phyloP scores from a whole-genome alignment of 2,113 vertebrate species.

The Craseonycteris thonglongyai region DNA sequence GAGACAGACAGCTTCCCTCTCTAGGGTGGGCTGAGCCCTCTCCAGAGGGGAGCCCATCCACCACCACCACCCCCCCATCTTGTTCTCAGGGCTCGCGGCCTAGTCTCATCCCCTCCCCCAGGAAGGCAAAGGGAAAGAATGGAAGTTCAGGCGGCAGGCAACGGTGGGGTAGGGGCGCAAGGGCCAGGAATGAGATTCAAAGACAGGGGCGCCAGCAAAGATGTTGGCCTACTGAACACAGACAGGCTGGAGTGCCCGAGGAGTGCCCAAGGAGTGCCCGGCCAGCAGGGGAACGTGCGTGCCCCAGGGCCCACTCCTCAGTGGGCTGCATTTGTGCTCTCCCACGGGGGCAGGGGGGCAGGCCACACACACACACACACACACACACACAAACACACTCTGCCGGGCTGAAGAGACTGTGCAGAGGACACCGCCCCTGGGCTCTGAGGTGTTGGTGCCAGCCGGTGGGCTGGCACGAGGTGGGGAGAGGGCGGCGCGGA shows the following conservation, averaged over 20 bases:
- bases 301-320: not conserved
- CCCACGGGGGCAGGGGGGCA: not conserved
- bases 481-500: constrained; percentile 63
- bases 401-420: not conserved
- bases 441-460: constrained; percentile 58
- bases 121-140: not conserved
- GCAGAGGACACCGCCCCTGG: constrained; percentile 51
- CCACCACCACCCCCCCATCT: not conserved
- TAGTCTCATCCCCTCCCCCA: not conserved
- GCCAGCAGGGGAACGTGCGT: too few species aligned
- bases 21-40: not conserved
- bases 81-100: not conserved
- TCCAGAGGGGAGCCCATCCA: not conserved
- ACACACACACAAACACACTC: not conserved
- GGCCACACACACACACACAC: not conserved
- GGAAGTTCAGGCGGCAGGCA: not conserved
- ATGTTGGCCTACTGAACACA: not conserved
- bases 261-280: not conserved
- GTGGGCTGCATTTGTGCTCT: not conserved
- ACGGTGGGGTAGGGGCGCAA: not conserved
- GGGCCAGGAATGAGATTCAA: not conserved
- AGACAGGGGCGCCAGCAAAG: not conserved
- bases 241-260: fast-evolving
- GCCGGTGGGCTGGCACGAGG: constrained; percentile 72
- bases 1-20: not conserved